Base-by-base conservation (phyloP, 2,888 invertebrate species). In the Sisyra nigra region DNA sequence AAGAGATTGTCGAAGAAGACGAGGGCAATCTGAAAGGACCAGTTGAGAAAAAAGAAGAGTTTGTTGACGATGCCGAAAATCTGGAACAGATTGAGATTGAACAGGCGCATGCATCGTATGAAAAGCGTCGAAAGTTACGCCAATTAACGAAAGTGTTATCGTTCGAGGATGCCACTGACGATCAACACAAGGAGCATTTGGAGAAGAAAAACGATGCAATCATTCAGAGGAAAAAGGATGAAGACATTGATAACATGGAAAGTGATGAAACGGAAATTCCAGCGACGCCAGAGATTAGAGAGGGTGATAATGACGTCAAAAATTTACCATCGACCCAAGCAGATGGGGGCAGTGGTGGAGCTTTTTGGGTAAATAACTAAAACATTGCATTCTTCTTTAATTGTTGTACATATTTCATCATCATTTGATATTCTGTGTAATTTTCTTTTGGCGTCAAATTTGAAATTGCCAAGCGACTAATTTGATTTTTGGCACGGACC, bases 141-240 rank as follows among this genome's bases (percentile, higher is more conserved):
- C 40, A 31, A 9, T 47, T 57, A 18, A 56, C 61, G 4, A 56
- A 58, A 24, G 51, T 57, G 19, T 57, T 60, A 2, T 58, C 61
- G 2, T 63, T 63, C 39, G 64, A 64, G 50, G 60, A 62, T 36
- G 64, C 63, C 4, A 57, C 58, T 1, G 48, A 53, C 13, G 54
- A 51, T 31, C 58, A 64, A 47, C 58, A 63, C 47, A 49, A 58
- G 38, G 52, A 57, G 46, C 61, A 45, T 38, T 11, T 46, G 34
- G 34, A 11, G 30, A 24, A 40, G 30, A 43, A 37, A 29, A 7
- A 7, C 5, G 24, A 24, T 5, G 7, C 24, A 24, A 24, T 24
- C 24, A n/a, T 47, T 10, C 45, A 44, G 8, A 41, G 24, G 36
- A 29, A 42, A 31, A 15, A 36, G 15, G 15, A 38, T 40, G 34